Evolutionary conservation across 2,113 vertebrate genomes (phyloP).

Genomic region (Hippoglossus stenolepis): DNA sequence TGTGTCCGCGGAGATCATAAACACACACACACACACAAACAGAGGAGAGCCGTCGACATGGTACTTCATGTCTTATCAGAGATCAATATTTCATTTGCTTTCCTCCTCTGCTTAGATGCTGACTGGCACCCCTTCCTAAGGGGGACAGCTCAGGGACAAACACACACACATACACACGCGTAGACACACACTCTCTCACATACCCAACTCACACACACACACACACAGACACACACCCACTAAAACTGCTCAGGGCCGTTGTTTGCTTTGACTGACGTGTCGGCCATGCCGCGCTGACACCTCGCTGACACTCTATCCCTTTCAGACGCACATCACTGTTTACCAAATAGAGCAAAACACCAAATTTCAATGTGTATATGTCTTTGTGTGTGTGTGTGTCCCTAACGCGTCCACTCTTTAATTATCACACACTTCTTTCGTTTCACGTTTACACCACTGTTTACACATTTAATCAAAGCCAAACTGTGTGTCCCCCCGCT

Average conservation of each 20-base stretch:
- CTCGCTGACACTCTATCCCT: slow-evolving; percentile 69
- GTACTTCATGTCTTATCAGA: slow-evolving; percentile 72
- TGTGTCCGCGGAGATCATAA: slow-evolving; percentile 39
- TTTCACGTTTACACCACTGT: slow-evolving; percentile 61
- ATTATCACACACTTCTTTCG: slow-evolving; percentile 46
- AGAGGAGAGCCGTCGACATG: slow-evolving; percentile 33
- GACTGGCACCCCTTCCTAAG: slow-evolving; percentile 71
- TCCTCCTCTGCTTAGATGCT: slow-evolving; percentile 63
- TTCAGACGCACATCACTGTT: slow-evolving; percentile 72
- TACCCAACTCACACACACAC: slow-evolving; percentile 13
- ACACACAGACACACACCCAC: neutral
- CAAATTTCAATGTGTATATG: slow-evolving; percentile 29
- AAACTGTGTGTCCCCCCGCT: slow-evolving; percentile 13
- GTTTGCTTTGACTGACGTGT: slow-evolving; percentile 75
- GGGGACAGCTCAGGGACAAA: slow-evolving; percentile 65
- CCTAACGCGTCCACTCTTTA: slow-evolving; percentile 35
- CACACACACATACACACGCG: slow-evolving; percentile 36
- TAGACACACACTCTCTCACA: slow-evolving; percentile 1
- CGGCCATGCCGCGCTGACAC: slow-evolving; percentile 64
- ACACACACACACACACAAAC: slow-evolving; percentile 18
- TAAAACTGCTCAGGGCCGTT: slow-evolving; percentile 58
- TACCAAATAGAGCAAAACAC: slow-evolving; percentile 57
- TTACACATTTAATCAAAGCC: slow-evolving; percentile 65
- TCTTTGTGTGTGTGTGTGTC: slow-evolving; percentile 3
- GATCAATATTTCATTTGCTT: slow-evolving; percentile 80